Base-by-base conservation (phyloP, 2,797 vertebrate species). In the Parauchenoglanis punctatus region DNA sequence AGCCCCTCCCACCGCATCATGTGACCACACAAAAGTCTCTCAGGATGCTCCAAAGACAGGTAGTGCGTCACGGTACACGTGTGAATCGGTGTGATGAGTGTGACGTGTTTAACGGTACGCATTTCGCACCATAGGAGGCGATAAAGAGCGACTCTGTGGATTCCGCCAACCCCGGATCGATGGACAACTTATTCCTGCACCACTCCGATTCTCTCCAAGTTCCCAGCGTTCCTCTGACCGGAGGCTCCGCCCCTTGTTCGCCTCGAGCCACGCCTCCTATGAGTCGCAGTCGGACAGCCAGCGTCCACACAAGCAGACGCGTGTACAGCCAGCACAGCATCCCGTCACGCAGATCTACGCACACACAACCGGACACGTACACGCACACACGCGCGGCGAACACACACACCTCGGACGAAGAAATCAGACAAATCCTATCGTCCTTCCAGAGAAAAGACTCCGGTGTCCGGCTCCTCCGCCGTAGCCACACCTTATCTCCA, bases 1-100 rank as follows among this genome's bases (percentile, higher is more conserved):
- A 1, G 44, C 70, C 94, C 90, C 61, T 92, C 92, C 0, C 81
- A 61, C 91, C 87, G 91, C 86, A 89, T 91, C 65, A 88, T 91
- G 86, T 75, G 56, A 70, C 52, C 1, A 65, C 58, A 72, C 86
- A 82, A 13, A 90, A 86, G 84, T 87, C 85, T 18, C 40, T 85
- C 81, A 84, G 86, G 23, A 77, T 93, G 92, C 94, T 98, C 81
- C 95, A 93, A 86, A 96, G 97, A 96, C 98, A 99, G 97, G 98
- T 99, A 92, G 20, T 0, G 92, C 87, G 58, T n/a, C 8, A 65
- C 23, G 2, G 17, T 10, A 25, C 35, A 28, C 12, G 4, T 85
- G 20, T 28, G 28, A 73, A 73, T 40, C 0, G 2, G 7, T 68
- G 63, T 40, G 5, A n/a, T 17, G 63, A 23, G 10, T 40, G 23